Base-by-base conservation (phyloP, 2,888 invertebrate genomes). In the Fissipunctia ypsillon region DNA sequence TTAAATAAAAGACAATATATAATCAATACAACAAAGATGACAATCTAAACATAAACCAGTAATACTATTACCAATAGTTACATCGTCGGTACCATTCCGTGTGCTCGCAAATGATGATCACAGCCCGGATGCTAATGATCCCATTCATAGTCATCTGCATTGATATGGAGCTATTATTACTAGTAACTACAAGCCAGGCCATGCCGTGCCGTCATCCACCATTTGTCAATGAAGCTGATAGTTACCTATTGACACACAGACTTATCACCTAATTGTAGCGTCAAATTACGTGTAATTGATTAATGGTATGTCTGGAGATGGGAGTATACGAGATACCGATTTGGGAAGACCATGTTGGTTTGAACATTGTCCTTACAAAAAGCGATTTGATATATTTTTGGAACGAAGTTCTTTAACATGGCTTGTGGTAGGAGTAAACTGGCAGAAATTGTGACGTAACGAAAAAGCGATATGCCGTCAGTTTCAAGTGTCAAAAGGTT, bases 71-170 rank as follows among this genome's bases (percentile, higher is more conserved):
- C 28, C 59, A 31, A 56, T 48, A 54, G 43, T 52, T 50, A 71
- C 59, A 69, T 38, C 45, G 48, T 48, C 25, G 43, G 52, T 57
- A 63, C 73, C 66, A 79, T 83, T 69, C 83, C 81, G 74, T 76
- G 69, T 83, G 35, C 85, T 86, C 87, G 90, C 92, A 93, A 94
- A 93, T 93, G 92, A 92, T 91, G 92, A 92, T 92, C 90, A 88
- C 86, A 87, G 91, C 84, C 85, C 81, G 85, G 79, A 87, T 85
- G 90, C 90, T 95, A 95, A 96, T 95, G 94, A 94, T 90, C 85
- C 91, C 93, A 95, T 95, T 95, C 94, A 95, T 94, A 90, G 91
- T 93, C 90, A 94, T 94, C 93, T 91, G 91, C 92, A 91, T 93
- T 93, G 92, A 94, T 93, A 91, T 91, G 90, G 88, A 91, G 88